Evolutionary conservation across 2,888 invertebrate genomes (phyloP), one percentile per base, ranked within the genome.

Genomic region (Anaspis maculata): DNA sequence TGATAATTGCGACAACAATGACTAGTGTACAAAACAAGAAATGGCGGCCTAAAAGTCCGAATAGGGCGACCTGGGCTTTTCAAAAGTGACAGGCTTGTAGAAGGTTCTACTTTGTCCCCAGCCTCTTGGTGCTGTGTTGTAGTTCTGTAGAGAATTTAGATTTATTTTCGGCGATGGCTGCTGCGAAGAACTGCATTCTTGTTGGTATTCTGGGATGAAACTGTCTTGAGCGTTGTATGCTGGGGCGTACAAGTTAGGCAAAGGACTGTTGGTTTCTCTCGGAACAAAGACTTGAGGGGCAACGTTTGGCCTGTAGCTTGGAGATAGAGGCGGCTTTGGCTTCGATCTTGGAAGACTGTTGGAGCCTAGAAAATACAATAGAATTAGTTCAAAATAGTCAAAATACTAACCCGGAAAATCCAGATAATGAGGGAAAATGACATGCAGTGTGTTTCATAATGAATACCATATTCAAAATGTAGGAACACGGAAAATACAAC

Each of bases 71-170:
- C 38, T 39, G 3, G 48, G 44, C 19, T 61, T 74, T 57, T 76
- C 76, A 66, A 85, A 83, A 41, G 78, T 76, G 24, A 86, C 74
- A 0, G 86, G 84, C 37, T 78, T 71, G 66, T 86, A 86, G 44
- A 76, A 76, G 27, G 77, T 73, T 46, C 73, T 72, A 49, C 73
- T 72, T 48, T 79, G 74, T 3, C 78, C 77, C 86, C 89, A 89
- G 1, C 88, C 88, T 16, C 87, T 74, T 3, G 89, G 82, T 16
- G 86, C 84, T 0, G 83, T 85, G 51, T 89, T 89, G 64, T 86
- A 89, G 54, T 84, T 86, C 53, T 69, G 51, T 10, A 61, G 35
- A 25, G 44, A 49, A 34, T 47, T 51, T 31, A 49, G 56, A 37
- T 57, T 56, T 24, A 61, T 36, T 35, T 52, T 56, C 29, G 52